Percentiles rank a stretch among this genome's conserved stretches.
Conservation (phyloP, 2,888 invertebrate genomes). For the Ptilodon capucinus region DNA sequence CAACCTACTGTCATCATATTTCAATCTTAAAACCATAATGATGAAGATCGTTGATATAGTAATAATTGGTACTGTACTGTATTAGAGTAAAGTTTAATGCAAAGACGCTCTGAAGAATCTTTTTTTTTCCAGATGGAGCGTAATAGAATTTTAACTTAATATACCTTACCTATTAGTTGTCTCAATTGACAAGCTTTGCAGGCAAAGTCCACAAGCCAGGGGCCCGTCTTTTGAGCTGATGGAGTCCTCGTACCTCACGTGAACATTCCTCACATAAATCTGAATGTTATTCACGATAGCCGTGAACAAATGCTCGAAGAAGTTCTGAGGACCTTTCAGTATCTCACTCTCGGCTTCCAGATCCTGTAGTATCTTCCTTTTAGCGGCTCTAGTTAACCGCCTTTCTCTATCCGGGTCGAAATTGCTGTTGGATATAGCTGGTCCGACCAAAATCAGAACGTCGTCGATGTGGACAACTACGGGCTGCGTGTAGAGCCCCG, state of each 20-base stretch:
- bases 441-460: constrained; percentile 88
- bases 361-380: constrained; percentile 86
- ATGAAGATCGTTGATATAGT: too few relatives aligned
- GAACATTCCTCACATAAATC: constrained; percentile 89
- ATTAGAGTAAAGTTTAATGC: too few relatives aligned
- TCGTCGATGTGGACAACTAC: constrained; percentile 89
- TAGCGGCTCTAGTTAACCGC: constrained; percentile 87
- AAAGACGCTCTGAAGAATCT: too few relatives aligned
- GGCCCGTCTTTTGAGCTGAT: constrained; percentile 85
- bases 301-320: constrained; percentile 88
- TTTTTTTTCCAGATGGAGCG: too few relatives aligned
- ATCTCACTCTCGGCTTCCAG: constrained; percentile 84
- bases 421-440: constrained; percentile 85
- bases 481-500: constrained; percentile 88
- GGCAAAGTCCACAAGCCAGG: constrained; percentile 89
- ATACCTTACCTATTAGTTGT: constrained; percentile 87
- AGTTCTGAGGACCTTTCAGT: constrained; percentile 84
- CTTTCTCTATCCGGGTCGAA: constrained; percentile 90
- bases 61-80: too few relatives aligned
- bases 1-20: too few relatives aligned
- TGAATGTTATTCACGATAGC: constrained; percentile 91
- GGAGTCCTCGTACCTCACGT: constrained; percentile 91
- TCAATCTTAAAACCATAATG: too few relatives aligned
- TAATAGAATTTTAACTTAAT: too few relatives aligned
- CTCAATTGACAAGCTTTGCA: constrained; percentile 89